Conservation (phyloP, 2,888 invertebrate genomes). For the Hipparchia sbordonii region DNA sequence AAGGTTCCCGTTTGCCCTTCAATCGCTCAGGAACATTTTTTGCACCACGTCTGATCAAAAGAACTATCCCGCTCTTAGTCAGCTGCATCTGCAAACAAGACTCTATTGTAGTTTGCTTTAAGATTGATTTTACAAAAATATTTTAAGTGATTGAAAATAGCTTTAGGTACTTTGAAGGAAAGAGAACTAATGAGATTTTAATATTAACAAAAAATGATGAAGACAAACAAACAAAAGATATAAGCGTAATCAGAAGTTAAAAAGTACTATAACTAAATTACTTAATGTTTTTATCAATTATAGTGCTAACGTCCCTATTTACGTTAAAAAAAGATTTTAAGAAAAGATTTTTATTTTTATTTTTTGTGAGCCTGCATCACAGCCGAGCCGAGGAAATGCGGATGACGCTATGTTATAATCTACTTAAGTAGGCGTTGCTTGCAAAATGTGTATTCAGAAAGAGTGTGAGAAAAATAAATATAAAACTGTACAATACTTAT, state of each 20-base stretch:
- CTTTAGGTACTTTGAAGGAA: background rate
- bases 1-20: slow-evolving; percentile 17
- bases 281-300: no score
- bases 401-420: no score
- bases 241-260: no score
- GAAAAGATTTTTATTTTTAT: no score
- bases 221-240: background rate
- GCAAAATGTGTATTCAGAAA: no score
- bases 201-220: slow-evolving; percentile 39
- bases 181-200: slow-evolving; percentile 46
- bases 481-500: background rate
- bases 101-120: slow-evolving; percentile 30
- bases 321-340: no score
- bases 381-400: no score
- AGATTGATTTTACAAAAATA: slow-evolving; percentile 28
- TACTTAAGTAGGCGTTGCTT: background rate
- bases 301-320: no score
- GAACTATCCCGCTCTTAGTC: slow-evolving; percentile 34
- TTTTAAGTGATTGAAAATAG: no score
- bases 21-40: slow-evolving; percentile 30
- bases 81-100: slow-evolving; percentile 29
- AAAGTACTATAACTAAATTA: no score
- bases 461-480: background rate
- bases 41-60: slow-evolving; percentile 39
- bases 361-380: no score